Conservation (phyloP, 2,888 invertebrate genomes). For the Scaptomyza polygonia region DNA sequence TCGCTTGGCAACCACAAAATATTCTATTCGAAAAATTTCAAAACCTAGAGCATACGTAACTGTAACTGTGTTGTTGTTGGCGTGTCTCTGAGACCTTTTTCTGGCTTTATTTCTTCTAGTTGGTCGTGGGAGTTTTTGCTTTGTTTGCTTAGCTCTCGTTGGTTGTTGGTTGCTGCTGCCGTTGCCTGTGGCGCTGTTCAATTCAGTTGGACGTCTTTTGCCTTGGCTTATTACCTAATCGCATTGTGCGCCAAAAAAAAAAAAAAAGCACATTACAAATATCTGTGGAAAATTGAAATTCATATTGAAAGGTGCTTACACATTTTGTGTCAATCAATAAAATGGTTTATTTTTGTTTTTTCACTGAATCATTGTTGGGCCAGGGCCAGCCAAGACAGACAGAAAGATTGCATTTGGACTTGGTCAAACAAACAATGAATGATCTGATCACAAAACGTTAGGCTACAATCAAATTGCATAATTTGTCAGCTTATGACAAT, state of each 20-base stretch:
- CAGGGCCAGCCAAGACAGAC: slow-evolving; percentile 40
- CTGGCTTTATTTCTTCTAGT: slow-evolving; percentile 26
- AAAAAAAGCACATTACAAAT: too few relatives aligned
- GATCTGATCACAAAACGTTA: slow-evolving; percentile 38
- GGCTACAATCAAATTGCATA: slow-evolving; percentile 40
- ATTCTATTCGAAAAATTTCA: slow-evolving; percentile 73
- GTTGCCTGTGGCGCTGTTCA: slow-evolving; percentile 63
- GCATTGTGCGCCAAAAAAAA: slow-evolving; percentile 48
- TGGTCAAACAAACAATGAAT: slow-evolving; percentile 14
- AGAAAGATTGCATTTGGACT: slow-evolving; percentile 27
- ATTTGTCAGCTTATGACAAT: slow-evolving; percentile 55
- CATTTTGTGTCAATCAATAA: slow-evolving; percentile 43
- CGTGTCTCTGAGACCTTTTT: slow-evolving; percentile 56
- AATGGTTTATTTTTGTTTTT: slow-evolving; percentile 9
- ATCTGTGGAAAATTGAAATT: slow-evolving; percentile 52
- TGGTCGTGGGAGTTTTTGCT: slow-evolving; percentile 71
- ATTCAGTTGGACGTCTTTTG: slow-evolving; percentile 52
- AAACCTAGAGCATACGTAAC: slow-evolving; percentile 59
- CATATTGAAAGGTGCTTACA: slow-evolving; percentile 29
- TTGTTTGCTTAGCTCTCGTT: slow-evolving; percentile 42
- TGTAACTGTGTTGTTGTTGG: slow-evolving; percentile 46
- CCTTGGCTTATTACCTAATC: slow-evolving; percentile 63
- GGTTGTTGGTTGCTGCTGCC: slow-evolving; percentile 29
- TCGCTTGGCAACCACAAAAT: slow-evolving; percentile 71
- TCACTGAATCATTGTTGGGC: slow-evolving; percentile 53